Conservation (phyloP, 2,113 vertebrate genomes). For the Chaetops frenatus region DNA sequence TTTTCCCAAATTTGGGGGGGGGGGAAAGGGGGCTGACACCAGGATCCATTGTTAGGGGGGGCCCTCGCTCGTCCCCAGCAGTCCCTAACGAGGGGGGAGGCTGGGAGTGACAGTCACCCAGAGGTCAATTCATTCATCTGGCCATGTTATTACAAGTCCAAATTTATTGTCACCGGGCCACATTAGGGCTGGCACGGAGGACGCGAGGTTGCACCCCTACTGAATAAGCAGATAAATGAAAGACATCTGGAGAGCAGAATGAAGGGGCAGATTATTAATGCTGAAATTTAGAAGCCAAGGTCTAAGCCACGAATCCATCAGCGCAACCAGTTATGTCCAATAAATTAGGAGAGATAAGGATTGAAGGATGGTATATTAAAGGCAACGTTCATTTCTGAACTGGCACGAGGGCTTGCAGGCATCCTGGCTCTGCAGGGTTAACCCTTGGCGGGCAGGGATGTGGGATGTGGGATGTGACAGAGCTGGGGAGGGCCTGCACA, state of each 20-base stretch:
- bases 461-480: background rate
- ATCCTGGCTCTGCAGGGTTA: background rate
- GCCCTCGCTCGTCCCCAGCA: background rate
- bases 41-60: background rate
- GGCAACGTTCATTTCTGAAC: conserved; percentile 63
- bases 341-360: conserved; percentile 81
- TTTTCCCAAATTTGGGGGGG: background rate
- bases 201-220: conserved; percentile 57
- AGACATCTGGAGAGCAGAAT: conserved; percentile 70
- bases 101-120: conserved; percentile 35
- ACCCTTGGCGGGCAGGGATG: background rate
- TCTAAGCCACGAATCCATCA: conserved; percentile 79
- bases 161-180: conserved; percentile 64
- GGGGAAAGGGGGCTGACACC: background rate
- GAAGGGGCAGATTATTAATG: conserved; percentile 79
- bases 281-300: conserved; percentile 80
- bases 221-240: conserved; percentile 69
- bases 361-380: conserved; percentile 79
- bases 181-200: conserved; percentile 61
- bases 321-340: conserved; percentile 71
- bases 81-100: conserved; percentile 18
- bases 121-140: conserved; percentile 66
- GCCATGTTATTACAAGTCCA: conserved; percentile 69
- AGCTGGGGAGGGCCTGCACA: background rate
- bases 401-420: background rate